Evolutionary conservation across 2,113 vertebrate genomes (phyloP).

Genomic region (Perccottus glenii): DNA sequence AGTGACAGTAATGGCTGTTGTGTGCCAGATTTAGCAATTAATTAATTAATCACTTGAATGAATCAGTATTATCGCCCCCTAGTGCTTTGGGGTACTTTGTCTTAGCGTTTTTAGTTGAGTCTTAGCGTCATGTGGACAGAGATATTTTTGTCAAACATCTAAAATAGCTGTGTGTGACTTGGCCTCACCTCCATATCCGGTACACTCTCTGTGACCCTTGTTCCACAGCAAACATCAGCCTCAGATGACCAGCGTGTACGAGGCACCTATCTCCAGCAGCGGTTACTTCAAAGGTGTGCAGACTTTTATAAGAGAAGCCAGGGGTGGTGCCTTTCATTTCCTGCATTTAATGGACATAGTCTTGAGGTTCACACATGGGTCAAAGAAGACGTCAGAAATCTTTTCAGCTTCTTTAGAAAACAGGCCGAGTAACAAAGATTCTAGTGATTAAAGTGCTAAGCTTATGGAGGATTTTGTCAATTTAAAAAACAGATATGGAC

Average conservation of each 20-base stretch:
- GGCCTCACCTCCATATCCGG: no score
- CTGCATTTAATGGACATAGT: slow-evolving; percentile 76
- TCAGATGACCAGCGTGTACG: slow-evolving; percentile 26
- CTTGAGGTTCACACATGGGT: slow-evolving; percentile 75
- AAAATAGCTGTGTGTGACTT: no score
- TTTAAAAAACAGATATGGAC: no score
- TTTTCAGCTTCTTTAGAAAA: slow-evolving; percentile 72
- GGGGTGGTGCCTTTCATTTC: slow-evolving; percentile 74
- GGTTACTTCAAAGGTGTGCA: slow-evolving; percentile 41
- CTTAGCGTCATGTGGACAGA: no score
- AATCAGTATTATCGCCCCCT: no score
- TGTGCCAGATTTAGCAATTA: no score
- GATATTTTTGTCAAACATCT: no score
- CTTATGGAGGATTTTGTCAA: no score
- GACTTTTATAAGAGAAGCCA: slow-evolving; percentile 70
- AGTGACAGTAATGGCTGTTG: no score
- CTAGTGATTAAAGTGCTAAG: background rate
- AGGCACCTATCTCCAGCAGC: slow-evolving; percentile 20
- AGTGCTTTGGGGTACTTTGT: no score
- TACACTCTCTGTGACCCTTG: background rate
- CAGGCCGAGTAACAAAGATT: slow-evolving; percentile 62
- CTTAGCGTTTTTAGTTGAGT: no score
- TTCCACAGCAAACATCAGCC: slow-evolving; percentile 17
- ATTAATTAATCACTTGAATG: no score
- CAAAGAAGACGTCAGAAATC: slow-evolving; percentile 80